phyloP scores from a whole-genome alignment of 2,797 vertebrate species.

The Carcharodon carcharias region DNA sequence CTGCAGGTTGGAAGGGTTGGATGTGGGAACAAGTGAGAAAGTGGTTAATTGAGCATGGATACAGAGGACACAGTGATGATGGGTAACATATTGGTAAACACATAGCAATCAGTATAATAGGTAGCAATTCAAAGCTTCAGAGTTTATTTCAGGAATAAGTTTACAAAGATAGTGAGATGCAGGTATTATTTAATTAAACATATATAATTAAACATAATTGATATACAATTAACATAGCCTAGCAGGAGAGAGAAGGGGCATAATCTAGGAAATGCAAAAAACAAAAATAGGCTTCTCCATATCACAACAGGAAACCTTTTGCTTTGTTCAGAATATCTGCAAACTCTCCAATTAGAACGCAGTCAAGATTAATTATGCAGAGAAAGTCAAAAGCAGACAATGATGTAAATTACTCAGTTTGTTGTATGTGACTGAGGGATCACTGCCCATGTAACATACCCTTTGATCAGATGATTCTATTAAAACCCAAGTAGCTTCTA shows the following conservation, averaged over 20 bases:
- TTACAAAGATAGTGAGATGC: no score
- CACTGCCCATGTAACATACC: not conserved
- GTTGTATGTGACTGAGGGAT: not conserved
- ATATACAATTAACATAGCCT: not conserved
- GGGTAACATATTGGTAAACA: no score
- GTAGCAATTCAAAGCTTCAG: no score
- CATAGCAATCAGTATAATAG: no score
- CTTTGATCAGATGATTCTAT: not conserved
- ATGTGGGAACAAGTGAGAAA: no score
- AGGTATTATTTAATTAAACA: no score
- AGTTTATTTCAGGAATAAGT: no score
- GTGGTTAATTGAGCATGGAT: no score
- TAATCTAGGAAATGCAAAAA: not conserved
- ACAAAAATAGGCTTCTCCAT: not conserved
- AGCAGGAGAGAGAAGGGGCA: not conserved
- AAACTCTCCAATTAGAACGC: not conserved
- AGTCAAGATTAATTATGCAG: not conserved
- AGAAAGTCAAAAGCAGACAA: not conserved
- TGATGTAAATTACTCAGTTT: not conserved
- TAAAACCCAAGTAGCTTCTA: not conserved
- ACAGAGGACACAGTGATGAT: no score
- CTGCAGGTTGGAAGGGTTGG: no score
- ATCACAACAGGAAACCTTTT: not conserved
- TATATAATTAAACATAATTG: not conserved
- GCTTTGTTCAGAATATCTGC: not conserved